A percentile compares a stretch with the other conserved stretches of the same genome.
Conservation (phyloP, 2,113 vertebrate genomes). For the Drymodes brunneopygia region DNA sequence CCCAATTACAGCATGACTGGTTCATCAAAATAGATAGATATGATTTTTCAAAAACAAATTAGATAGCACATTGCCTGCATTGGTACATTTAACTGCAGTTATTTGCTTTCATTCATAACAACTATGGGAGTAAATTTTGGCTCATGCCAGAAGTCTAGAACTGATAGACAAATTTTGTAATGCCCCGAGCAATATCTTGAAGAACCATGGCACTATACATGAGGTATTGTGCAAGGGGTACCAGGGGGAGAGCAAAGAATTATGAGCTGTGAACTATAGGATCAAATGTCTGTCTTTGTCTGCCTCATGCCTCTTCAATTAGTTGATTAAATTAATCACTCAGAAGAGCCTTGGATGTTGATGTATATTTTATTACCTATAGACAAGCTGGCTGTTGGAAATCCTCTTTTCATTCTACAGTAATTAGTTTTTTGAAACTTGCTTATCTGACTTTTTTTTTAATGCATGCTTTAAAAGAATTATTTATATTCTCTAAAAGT, state of each 20-base stretch:
- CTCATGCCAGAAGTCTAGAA: neutral
- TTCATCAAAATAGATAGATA: neutral
- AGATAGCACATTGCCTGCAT: neutral
- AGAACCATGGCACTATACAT: neutral
- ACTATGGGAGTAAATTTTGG: neutral
- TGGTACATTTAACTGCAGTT: neutral
- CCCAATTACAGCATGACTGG: neutral
- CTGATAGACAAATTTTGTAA: neutral
- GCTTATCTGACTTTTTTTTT: neutral
- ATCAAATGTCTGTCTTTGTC: neutral
- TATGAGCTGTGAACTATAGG: neutral
- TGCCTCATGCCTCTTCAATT: neutral
- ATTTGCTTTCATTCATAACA: neutral
- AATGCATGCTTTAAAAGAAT: neutral
- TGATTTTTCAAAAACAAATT: neutral
- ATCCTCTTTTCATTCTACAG: neutral
- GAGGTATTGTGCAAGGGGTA: neutral
- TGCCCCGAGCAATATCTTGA: neutral
- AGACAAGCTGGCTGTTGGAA: neutral
- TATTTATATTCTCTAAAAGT: neutral
- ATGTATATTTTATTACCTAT: neutral
- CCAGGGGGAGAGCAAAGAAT: neutral
- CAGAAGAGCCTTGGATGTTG: neutral
- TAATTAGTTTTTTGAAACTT: neutral
- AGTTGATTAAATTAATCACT: slow-evolving; percentile 20